Evolutionary conservation across 2,113 vertebrate species (phyloP), one percentile per base, ranked within the genome.

Genomic region (Hemibagrus wyckioides): DNA sequence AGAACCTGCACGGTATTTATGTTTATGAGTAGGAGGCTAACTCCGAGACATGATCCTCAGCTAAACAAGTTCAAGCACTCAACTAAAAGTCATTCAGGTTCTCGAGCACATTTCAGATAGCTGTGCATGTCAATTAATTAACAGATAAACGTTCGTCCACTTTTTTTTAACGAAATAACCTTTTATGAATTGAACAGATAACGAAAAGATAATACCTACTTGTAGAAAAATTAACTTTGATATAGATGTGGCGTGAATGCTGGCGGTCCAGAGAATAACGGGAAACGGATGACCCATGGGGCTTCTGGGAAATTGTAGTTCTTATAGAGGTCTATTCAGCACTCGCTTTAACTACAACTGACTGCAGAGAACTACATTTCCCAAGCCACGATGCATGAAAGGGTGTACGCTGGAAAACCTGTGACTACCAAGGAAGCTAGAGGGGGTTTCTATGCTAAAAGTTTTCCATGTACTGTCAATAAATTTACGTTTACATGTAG

Each of bases 241-340:
- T 41, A 33, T 0, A 30, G 85, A 82, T 92, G 88, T 83, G 82
- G 85, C 13, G 87, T 59, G 65, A 33, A 56, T 36, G 25, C 50
- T 30, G 2, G 39, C 2, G n/a, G 84, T 89, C 87, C 44, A 44
- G 87, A 86, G 77, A 19, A 50, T 79, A 86, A 59, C 82, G 69
- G 57, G 15, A n/a, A 75, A 80, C 30, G 0, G 3, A n/a, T n/a
- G n/a, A 50, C 91, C 89, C 87, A 90, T 81, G 0, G 8, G 4
- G 36, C 19, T 57, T 2, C 7, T n/a, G 9, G 48, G 41, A 6
- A 59, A 80, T n/a, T 91, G 95, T 94, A 94, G 94, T 95, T 93
- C 59, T 19, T 3, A 28, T 28, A 39, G 6, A 3, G 6, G 2
- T 1, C 14, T 50, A 11, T 28, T 41, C 9, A 10, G 25, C 17